Base-by-base conservation (phyloP, 2,888 invertebrate species). In the Arctia plantaginis region DNA sequence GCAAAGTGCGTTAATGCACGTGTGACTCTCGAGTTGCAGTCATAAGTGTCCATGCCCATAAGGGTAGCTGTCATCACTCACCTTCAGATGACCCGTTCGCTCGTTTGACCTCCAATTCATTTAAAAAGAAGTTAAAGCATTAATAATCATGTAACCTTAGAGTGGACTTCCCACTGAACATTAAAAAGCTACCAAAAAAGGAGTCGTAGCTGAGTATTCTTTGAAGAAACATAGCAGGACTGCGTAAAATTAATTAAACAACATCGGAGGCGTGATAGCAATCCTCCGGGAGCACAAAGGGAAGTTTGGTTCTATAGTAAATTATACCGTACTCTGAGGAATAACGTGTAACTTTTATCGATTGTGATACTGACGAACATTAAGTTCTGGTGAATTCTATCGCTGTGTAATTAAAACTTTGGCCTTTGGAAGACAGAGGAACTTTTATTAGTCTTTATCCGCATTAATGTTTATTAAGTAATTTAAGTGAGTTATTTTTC, bases 201-300 rank as follows among this genome's bases (percentile, higher is more conserved):
- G 1, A 35, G 33, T 7, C 27, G 13, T 8, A 47, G 65, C 41
- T 15, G 15, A n/a, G 1, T 30, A 15, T 30, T 64, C 23, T 30
- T 33, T 33, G 13, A 35, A 41, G 23, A 23, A 33, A 33, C 67
- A 35, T 62, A 62, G 35, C 20, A 47, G 47, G 35, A 47, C 27
- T 55, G n/a, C 69, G 47, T 74, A 30, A 74, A 76, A 84, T 83
- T 84, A 83, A 82, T 84, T 84, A 80, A 80, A 77, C 66, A 69
- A 81, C 74, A 74, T 71, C 71, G 77, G 76, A 79, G 84, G 76
- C 75, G 75, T 72, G 82, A 84, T 84, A 78, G 39, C 67, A 74
- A 74, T 78, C 84, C 80, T 30, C 15, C n/a, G 77, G 79, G 77
- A 76, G 69, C 71, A 77, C 72, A 84, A 76, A 76, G 73, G 78